Evolutionary conservation across 2,888 invertebrate genomes (phyloP).

Genomic region (Synanthedon formicaeformis): DNA sequence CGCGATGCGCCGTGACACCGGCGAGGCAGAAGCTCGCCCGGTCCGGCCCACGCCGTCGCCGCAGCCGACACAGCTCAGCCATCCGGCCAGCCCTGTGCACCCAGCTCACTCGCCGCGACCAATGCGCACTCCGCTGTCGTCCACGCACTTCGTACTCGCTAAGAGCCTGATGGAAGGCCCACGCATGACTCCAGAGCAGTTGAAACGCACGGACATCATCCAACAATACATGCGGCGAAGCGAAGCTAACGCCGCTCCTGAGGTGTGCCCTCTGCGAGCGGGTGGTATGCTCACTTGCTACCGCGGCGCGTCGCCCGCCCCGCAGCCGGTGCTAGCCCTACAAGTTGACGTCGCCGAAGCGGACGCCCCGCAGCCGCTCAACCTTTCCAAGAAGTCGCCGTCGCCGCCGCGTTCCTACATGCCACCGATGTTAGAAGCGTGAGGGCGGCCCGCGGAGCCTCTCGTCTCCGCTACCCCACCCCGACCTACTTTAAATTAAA

Average conservation of each 20-base stretch:
- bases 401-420: slow-evolving; percentile 71
- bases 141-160: slow-evolving; percentile 90
- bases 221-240: slow-evolving; percentile 91
- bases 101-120: slow-evolving; percentile 69
- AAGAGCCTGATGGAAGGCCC: slow-evolving; percentile 94
- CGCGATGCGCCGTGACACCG: slow-evolving; percentile 84
- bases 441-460: slow-evolving; percentile 67
- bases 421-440: slow-evolving; percentile 75
- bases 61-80: slow-evolving; percentile 65
- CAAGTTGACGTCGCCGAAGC: slow-evolving; percentile 88
- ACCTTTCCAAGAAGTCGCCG: slow-evolving; percentile 88
- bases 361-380: slow-evolving; percentile 85
- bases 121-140: slow-evolving; percentile 75
- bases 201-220: slow-evolving; percentile 91
- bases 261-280: slow-evolving; percentile 49
- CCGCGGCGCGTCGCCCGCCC: slow-evolving; percentile 56
- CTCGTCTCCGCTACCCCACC: slow-evolving; percentile 64
- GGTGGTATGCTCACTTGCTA: slow-evolving; percentile 42
- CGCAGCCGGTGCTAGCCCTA: slow-evolving; percentile 54
- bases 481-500: slow-evolving; percentile 68
- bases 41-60: slow-evolving; percentile 61
- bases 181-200: slow-evolving; percentile 91
- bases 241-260: slow-evolving; percentile 64
- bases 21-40: slow-evolving; percentile 75
- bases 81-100: slow-evolving; percentile 46